These are phyloP conservation scores for Suncus etruscus DNA, from an alignment of 2,113 vertebrate species.

Conservation along the genomic window DNA sequence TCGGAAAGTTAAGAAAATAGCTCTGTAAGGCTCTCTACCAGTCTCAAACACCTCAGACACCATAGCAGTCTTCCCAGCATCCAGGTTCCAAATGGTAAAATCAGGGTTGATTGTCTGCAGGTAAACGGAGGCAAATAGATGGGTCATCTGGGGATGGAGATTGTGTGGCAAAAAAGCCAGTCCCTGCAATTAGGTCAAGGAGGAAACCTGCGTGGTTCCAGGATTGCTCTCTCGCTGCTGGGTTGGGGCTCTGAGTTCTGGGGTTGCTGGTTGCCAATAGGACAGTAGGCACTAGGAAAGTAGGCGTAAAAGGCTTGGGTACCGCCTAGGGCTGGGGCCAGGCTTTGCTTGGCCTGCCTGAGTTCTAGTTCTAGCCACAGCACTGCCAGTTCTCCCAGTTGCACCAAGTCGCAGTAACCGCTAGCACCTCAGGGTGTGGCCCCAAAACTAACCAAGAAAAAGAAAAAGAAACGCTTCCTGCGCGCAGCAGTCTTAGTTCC, in stretches of 20 bases:
- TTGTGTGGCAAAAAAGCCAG: background rate
- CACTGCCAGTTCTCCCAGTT: no score
- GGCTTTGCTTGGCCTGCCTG: background rate
- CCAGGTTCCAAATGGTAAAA: background rate
- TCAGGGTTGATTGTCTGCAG: background rate
- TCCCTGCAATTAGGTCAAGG: background rate
- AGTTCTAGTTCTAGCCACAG: no score
- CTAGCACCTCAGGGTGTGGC: no score
- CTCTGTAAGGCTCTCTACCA: background rate
- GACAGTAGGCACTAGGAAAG: background rate
- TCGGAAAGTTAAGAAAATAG: background rate
- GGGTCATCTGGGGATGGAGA: fast-evolving
- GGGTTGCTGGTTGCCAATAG: background rate
- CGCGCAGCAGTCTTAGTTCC: no score
- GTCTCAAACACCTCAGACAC: background rate
- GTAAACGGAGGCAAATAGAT: background rate
- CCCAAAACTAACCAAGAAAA: no score
- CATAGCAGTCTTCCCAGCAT: background rate
- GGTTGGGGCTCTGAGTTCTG: background rate
- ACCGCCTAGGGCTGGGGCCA: background rate
- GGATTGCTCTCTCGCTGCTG: background rate
- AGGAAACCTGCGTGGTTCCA: background rate
- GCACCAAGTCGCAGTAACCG: no score
- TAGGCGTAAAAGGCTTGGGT: background rate
- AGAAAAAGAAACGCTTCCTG: no score